Percentiles rank a stretch among this genome's conserved stretches.
Conservation (phyloP, 2,888 invertebrate genomes). For the Poecilobothrus nobilitatus region DNA sequence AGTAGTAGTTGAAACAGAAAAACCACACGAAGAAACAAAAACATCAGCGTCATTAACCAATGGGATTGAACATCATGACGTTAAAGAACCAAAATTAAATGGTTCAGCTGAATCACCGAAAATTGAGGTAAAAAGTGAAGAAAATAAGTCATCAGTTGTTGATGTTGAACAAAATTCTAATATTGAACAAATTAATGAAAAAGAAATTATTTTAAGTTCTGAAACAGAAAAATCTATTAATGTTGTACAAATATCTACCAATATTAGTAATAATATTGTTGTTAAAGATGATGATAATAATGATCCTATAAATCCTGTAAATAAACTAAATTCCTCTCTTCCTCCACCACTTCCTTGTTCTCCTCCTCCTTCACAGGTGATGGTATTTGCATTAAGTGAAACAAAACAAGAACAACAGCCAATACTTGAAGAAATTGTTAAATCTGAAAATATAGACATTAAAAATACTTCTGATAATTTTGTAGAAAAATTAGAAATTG, state of each 20-base stretch:
- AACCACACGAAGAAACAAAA: slow-evolving; percentile 17
- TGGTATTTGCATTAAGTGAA: slow-evolving; percentile 53
- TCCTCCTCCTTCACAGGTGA: slow-evolving; percentile 67
- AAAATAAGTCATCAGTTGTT: slow-evolving; percentile 10
- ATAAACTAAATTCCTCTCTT: slow-evolving; percentile 20
- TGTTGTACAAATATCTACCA: slow-evolving; percentile 31
- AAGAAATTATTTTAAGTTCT: slow-evolving; percentile 26
- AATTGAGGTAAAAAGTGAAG: slow-evolving; percentile 26
- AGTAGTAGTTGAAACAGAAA: slow-evolving; percentile 10
- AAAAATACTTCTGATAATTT: not conserved
- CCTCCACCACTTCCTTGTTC: slow-evolving; percentile 67
- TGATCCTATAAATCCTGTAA: slow-evolving; percentile 9
- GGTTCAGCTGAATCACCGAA: slow-evolving; percentile 28
- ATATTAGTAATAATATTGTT: slow-evolving; percentile 33
- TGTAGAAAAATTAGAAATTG: not conserved
- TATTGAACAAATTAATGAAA: slow-evolving; percentile 15
- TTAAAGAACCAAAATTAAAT: slow-evolving; percentile 32
- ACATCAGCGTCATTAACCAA: slow-evolving; percentile 28
- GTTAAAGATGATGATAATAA: slow-evolving; percentile 20
- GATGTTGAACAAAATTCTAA: slow-evolving; percentile 12
- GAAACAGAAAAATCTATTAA: slow-evolving; percentile 23
- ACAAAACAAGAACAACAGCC: slow-evolving; percentile 19
- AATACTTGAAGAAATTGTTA: not conserved
- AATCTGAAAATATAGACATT: not conserved
- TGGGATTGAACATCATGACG: slow-evolving; percentile 25